Conservation (phyloP, 2,888 invertebrate species). For the Drosophila imparisetae region DNA sequence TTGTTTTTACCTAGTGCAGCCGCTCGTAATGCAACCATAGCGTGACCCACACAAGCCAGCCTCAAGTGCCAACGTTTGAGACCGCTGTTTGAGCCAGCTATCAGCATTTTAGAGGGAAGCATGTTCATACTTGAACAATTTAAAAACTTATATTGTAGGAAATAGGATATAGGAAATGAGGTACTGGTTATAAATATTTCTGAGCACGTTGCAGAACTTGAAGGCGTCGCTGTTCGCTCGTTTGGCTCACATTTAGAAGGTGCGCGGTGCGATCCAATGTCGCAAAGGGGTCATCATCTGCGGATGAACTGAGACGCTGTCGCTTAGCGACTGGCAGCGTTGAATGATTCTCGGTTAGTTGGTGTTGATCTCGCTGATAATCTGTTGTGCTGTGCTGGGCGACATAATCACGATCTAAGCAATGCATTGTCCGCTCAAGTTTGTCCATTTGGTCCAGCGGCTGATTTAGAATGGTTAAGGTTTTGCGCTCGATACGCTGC, state of each 20-base stretch:
- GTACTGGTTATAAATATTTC: slow-evolving; percentile 29
- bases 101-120: no score
- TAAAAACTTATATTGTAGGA: not conserved
- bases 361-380: slow-evolving; percentile 1
- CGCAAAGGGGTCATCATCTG: slow-evolving; percentile 16
- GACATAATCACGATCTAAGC: not conserved
- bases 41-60: no score
- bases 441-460: slow-evolving; percentile 8
- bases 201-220: slow-evolving; percentile 42
- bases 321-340: slow-evolving; percentile 23
- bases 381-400: not conserved
- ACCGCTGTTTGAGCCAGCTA: no score
- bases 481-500: slow-evolving; percentile 17
- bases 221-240: slow-evolving; percentile 30
- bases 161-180: not conserved
- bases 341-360: slow-evolving; percentile 22
- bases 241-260: slow-evolving; percentile 20
- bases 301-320: slow-evolving; percentile 5
- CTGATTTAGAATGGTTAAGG: slow-evolving; percentile 35
- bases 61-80: no score
- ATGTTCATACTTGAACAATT: not conserved
- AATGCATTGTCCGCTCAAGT: slow-evolving; percentile 22
- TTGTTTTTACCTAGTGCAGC: no score
- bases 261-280: slow-evolving; percentile 38
- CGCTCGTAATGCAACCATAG: no score